A percentile compares a stretch with the other conserved stretches of the same genome.
Evolutionary conservation across 2,797 vertebrate species (phyloP).

Genomic region (Okamejei kenojei): DNA sequence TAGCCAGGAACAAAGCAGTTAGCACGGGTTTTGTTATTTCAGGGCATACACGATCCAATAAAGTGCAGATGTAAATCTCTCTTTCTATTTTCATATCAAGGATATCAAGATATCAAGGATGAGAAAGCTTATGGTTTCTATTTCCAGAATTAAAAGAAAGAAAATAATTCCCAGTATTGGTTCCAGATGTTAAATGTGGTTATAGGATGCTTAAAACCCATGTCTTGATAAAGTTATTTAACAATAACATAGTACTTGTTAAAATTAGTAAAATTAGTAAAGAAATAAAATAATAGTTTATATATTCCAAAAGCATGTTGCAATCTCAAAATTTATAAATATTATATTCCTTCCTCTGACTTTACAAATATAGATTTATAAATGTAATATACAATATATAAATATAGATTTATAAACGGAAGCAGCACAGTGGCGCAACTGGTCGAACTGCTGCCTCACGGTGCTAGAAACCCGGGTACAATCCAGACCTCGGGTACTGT

Average conservation of each 20-base stretch:
- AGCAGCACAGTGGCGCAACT: too few species aligned
- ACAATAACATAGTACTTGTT: background rate
- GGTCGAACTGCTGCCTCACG: too few species aligned
- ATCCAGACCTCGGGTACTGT: too few species aligned
- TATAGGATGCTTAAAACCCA: background rate
- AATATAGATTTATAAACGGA: too few species aligned
- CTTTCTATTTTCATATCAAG: background rate
- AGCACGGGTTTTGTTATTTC: background rate
- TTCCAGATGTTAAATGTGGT: constrained; percentile 12
- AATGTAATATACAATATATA: too few species aligned
- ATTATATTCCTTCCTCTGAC: too few species aligned
- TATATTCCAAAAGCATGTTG: background rate
- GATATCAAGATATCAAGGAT: background rate
- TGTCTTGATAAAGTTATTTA: background rate
- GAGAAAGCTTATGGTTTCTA: background rate
- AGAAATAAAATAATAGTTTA: background rate
- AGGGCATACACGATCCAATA: background rate
- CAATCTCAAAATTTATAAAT: background rate
- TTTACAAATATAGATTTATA: background rate
- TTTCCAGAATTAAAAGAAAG: background rate
- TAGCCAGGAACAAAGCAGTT: background rate
- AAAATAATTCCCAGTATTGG: background rate
- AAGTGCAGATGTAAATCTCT: background rate
- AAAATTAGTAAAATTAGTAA: background rate
- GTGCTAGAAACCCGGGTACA: too few species aligned